These are phyloP conservation scores for Pammene fasciana DNA, from an alignment of 2,888 invertebrate genomes.

Conservation along the genomic window DNA sequence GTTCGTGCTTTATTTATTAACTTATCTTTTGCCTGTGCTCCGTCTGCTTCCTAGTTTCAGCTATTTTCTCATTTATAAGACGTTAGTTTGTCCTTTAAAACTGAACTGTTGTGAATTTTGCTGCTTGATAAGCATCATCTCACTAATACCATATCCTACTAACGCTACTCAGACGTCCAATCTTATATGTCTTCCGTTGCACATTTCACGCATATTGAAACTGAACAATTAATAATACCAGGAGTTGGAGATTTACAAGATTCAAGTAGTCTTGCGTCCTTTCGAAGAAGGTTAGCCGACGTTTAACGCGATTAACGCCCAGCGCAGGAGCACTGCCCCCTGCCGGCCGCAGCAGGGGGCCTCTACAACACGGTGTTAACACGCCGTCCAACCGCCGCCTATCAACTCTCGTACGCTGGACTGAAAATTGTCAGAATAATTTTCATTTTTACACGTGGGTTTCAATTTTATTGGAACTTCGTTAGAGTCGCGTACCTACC, in stretches of 20 bases:
- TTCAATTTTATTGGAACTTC: too few species aligned
- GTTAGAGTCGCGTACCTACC: too few species aligned
- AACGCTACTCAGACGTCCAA: neutral
- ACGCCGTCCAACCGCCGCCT: conserved; percentile 48
- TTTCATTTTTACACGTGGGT: conserved; percentile 5
- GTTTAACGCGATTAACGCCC: conserved; percentile 65
- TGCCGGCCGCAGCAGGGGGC: conserved; percentile 68
- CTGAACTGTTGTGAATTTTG: too few species aligned
- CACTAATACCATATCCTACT: neutral
- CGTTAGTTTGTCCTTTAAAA: too few species aligned
- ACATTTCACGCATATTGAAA: neutral
- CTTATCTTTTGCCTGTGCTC: neutral
- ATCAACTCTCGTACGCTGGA: conserved; percentile 1
- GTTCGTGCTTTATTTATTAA: neutral
- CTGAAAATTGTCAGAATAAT: conserved; percentile 7
- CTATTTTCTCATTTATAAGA: neutral
- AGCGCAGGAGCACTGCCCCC: conserved; percentile 63
- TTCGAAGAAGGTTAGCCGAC: conserved; percentile 43
- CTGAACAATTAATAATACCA: too few species aligned
- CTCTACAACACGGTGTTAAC: conserved; percentile 52
- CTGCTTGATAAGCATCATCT: too few species aligned
- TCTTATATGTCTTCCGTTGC: too few species aligned
- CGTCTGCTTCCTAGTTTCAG: neutral
- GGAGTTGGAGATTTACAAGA: neutral
- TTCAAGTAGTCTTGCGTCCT: neutral